Percentiles rank a stretch among this genome's conserved stretches.
These are phyloP conservation scores for silkworm (Bombyx mori) DNA, from an alignment of 1,140 invertebrate genomes.

Conservation along the genomic window ASM3026992v2 NC_085110.1:12896001-12896500, in stretches of 20 bases:
- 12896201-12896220: slow-evolving; percentile 76
- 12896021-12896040: background rate
- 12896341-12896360: slow-evolving; percentile 63
- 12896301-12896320: no score
- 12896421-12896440: slow-evolving; percentile 93
- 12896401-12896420: slow-evolving; percentile 94
- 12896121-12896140: slow-evolving; percentile 88
- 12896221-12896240: slow-evolving; percentile 72
- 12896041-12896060: slow-evolving; percentile 75
- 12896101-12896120: slow-evolving; percentile 89
- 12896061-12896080: slow-evolving; percentile 89
- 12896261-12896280: background rate
- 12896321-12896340: no score
- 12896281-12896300: no score
- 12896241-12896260: background rate
- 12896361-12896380: slow-evolving; percentile 89
- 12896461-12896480: slow-evolving; percentile 95
- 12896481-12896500: slow-evolving; percentile 93
- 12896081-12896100: slow-evolving; percentile 88
- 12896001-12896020: no score
- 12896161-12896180: slow-evolving; percentile 95
- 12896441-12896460: slow-evolving; percentile 94
- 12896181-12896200: slow-evolving; percentile 88
- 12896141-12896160: slow-evolving; percentile 86
- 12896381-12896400: slow-evolving; percentile 88